A percentile compares a stretch with the other conserved stretches of the same genome.
phyloP scores from a whole-genome alignment of 2,113 vertebrate species.

The Serilophus lunatus region DNA sequence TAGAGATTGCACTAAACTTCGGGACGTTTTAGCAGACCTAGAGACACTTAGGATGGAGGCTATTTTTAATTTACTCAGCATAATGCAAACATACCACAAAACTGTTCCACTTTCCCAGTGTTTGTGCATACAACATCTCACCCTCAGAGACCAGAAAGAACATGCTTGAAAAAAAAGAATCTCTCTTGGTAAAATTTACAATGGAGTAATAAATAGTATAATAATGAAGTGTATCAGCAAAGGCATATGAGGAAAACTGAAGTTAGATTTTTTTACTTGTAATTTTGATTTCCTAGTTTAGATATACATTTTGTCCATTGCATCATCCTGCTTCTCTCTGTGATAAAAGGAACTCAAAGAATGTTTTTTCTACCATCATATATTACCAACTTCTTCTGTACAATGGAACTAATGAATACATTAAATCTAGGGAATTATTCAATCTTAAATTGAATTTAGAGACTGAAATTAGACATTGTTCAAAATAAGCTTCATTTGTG shows the following conservation, averaged over 20 bases:
- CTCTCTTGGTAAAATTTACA: not conserved
- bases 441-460: not conserved
- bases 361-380: not conserved
- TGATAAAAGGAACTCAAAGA: not conserved
- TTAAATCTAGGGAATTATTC: not conserved
- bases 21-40: not conserved
- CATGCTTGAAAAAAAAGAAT: not conserved
- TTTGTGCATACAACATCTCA: not conserved
- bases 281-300: not conserved
- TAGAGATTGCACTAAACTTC: not conserved
- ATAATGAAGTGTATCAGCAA: not conserved
- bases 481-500: not conserved
- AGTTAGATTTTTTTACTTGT: not conserved
- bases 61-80: conserved; percentile 42
- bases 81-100: not conserved
- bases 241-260: not conserved
- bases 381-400: not conserved
- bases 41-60: conserved; percentile 14
- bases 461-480: not conserved
- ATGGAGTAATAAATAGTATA: not conserved
- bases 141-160: not conserved
- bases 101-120: not conserved
- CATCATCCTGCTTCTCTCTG: not conserved
- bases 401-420: not conserved
- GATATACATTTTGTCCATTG: not conserved